Percentiles rank a stretch among this genome's conserved stretches.
phyloP scores from a whole-genome alignment of 2,888 invertebrate genomes.

The Patella pellucida region DNA sequence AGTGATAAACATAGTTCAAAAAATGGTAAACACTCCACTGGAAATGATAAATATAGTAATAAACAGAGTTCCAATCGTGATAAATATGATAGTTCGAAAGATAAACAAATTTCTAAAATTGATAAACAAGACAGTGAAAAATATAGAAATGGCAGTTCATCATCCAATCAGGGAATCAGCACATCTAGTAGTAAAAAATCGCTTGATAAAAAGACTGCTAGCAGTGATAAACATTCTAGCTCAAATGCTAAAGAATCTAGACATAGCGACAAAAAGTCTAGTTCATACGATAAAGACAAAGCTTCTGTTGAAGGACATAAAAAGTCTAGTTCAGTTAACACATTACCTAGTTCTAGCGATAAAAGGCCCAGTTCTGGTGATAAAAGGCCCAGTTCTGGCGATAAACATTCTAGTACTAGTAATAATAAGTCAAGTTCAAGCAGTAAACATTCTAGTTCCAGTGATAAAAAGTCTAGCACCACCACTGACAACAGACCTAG shows the following conservation, averaged over 20 bases:
- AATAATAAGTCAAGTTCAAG: constrained; percentile 5
- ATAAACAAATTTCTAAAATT: neutral
- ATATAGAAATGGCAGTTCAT: neutral
- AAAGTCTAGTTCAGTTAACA: too few relatives aligned
- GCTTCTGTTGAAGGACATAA: too few relatives aligned
- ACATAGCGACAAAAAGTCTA: constrained; percentile 13
- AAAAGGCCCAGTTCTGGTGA: neutral
- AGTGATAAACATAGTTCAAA: constrained; percentile 9
- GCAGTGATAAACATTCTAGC: neutral
- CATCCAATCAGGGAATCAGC: too few relatives aligned
- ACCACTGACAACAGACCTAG: too few relatives aligned
- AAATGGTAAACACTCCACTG: constrained; percentile 12
- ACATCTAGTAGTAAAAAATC: too few relatives aligned
- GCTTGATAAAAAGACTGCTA: too few relatives aligned
- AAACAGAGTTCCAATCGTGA: neutral
- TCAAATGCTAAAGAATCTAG: constrained; percentile 1
- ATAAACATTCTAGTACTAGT: neutral
- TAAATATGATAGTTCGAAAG: neutral
- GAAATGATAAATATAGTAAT: constrained; percentile 7
- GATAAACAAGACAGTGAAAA: neutral
- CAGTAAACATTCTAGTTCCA: constrained; percentile 5
- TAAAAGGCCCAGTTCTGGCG: neutral
- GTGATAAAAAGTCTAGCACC: constrained; percentile 1
- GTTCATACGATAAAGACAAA: neutral
- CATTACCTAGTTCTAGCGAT: too few relatives aligned